phyloP scores from a whole-genome alignment of 2,888 invertebrate species.

The Zele albiditarsus region DNA sequence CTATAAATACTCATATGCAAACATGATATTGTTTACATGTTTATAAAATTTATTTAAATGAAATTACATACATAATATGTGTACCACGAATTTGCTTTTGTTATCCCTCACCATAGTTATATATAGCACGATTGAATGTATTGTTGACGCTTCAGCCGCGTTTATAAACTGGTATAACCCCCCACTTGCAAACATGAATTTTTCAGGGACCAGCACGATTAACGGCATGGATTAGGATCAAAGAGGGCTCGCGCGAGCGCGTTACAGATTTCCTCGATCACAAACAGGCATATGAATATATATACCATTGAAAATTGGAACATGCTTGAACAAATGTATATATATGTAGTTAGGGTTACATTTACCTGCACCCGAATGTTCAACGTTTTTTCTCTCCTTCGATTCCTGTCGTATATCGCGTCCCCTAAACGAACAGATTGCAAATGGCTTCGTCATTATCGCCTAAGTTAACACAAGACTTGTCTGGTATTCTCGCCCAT shows the following conservation, averaged over 20 bases:
- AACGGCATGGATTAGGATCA: constrained; percentile 71
- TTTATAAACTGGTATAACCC: constrained; percentile 30
- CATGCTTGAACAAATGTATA: constrained; percentile 19
- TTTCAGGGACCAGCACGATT: constrained; percentile 60
- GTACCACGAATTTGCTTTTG: neutral
- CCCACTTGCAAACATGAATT: constrained; percentile 39
- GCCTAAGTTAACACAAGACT: constrained; percentile 3
- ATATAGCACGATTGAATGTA: constrained; percentile 34
- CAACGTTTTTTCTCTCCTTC: constrained; percentile 15
- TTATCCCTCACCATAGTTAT: neutral
- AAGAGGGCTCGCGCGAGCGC: constrained; percentile 45
- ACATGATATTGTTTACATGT: neutral
- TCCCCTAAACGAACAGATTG: neutral
- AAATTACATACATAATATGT: neutral
- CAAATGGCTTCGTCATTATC: constrained; percentile 25
- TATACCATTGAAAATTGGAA: constrained; percentile 28
- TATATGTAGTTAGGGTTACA: constrained; percentile 42
- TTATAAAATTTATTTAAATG: neutral
- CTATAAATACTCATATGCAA: neutral
- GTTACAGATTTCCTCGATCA: constrained; percentile 55
- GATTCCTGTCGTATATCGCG: neutral
- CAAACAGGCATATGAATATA: constrained; percentile 41
- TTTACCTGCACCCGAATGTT: constrained; percentile 33
- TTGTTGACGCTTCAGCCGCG: constrained; percentile 33
- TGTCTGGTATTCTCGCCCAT: constrained; percentile 18